Base-by-base conservation (phyloP, 1,140 invertebrate species). In the Zeugodacus cucurbitae region DNA sequence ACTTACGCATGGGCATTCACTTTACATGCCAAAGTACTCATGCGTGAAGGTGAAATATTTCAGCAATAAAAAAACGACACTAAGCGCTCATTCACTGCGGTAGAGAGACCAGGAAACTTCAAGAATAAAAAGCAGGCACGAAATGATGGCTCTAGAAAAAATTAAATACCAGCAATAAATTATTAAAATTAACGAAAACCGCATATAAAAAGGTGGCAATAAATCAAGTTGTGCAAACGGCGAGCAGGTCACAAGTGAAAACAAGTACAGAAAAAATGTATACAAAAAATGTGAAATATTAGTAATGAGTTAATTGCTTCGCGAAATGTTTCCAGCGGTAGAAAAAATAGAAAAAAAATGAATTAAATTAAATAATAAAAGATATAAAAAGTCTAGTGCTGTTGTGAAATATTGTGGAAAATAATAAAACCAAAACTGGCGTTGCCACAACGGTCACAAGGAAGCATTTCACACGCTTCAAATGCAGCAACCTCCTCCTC, bases 161-260 rank as follows among this genome's bases (percentile, higher is more conserved):
- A 20, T 22, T 34, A 74, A 74, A 37, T 32, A 22, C 34, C 32
- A 91, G 92, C 91, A 91, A 91, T 89, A 91, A 92, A 89, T 92
- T 91, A 82, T 92, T 89, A 89, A 92, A 90, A 87, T 92, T 91
- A 86, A 91, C 90, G 91, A 90, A 90, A 91, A 91, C 91, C 89
- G 90, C 88, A 90, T 90, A 37, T 41, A 37, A 88, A 58, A 88
- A 8, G 41, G 37, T 82, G 29, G 34, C 67, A 29, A 64, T 87
- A 64, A 58, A 82, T 82, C 74, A 82, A 54, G 1, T 48, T 29
- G 44, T 3, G 37, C 41, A 48, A 44, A 32, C 64, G 17, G 6
- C 70, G 34, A 22, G 22, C 37, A 41, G 20, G 41, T 82, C 74
- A 48, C n/a, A 82, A 82, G 37, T 82, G 74, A 82, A 82, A 26